A percentile compares a stretch with the other conserved stretches of the same genome.
Conservation (phyloP, 2,888 invertebrate species). For the Netelia inedita region DNA sequence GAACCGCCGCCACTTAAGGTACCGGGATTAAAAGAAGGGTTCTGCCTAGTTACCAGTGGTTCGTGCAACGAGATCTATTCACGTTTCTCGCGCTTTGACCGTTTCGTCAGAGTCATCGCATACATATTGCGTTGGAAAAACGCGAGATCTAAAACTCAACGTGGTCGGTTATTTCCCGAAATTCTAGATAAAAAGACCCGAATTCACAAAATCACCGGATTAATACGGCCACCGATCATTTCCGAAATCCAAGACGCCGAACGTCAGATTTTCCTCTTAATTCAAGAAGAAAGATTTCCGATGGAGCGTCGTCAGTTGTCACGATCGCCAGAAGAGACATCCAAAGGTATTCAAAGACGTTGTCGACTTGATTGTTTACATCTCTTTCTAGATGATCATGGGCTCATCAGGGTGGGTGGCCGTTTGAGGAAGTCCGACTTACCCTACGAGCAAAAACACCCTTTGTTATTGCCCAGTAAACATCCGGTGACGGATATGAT, state of each 20-base stretch:
- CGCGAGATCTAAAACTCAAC: background rate
- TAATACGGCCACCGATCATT: background rate
- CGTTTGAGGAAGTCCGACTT: slow-evolving; percentile 47
- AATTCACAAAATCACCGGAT: slow-evolving; percentile 2
- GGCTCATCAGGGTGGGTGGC: slow-evolving; percentile 50
- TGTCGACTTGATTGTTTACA: slow-evolving; percentile 36
- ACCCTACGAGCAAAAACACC: slow-evolving; percentile 36
- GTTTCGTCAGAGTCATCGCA: background rate
- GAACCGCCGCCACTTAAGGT: background rate
- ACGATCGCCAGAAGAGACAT: slow-evolving; percentile 15
- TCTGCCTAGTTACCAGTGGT: background rate
- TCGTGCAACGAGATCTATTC: background rate
- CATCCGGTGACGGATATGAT: slow-evolving; percentile 52
- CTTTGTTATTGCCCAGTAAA: slow-evolving; percentile 35
- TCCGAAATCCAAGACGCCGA: background rate
- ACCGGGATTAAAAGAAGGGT: slow-evolving; percentile 8
- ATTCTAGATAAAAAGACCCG: background rate
- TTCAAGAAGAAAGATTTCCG: slow-evolving; percentile 32
- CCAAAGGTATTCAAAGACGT: background rate
- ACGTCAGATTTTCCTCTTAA: background rate
- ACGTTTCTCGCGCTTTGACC: slow-evolving; percentile 4
- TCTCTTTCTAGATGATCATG: slow-evolving; percentile 46
- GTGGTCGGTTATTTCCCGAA: too few species aligned
- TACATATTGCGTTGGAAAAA: slow-evolving; percentile 4
- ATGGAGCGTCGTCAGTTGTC: background rate